These are phyloP conservation scores for Drosophila austrosaltans DNA, from an alignment of 2,888 invertebrate species.

Conservation along the genomic window DNA sequence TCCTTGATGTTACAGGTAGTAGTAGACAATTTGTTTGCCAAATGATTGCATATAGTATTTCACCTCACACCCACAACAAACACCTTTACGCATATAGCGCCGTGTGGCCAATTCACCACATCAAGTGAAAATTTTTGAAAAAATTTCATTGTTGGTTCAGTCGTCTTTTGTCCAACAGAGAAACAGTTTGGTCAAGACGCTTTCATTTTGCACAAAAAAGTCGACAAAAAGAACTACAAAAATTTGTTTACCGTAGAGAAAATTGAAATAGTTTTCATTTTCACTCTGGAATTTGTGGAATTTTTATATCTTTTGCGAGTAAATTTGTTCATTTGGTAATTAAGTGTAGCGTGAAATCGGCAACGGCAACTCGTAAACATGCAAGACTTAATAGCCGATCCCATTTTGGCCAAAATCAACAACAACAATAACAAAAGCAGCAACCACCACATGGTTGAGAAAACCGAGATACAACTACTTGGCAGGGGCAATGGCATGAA, in stretches of 20 bases:
- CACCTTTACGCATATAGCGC: constrained; percentile 46
- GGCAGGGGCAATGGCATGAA: constrained; percentile 44
- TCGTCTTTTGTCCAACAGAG: constrained; percentile 33
- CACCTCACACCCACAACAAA: constrained; percentile 42
- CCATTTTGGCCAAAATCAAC: constrained; percentile 44
- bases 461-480: constrained; percentile 2
- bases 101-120: constrained; percentile 39
- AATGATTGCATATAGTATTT: constrained; percentile 24
- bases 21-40: constrained; percentile 19
- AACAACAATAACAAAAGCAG: constrained; percentile 32
- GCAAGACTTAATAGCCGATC: constrained; percentile 67
- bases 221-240: constrained; percentile 19
- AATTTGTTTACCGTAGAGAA: constrained; percentile 58
- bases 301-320: constrained; percentile 59
- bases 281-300: constrained; percentile 72
- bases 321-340: constrained; percentile 27
- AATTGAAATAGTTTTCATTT: constrained; percentile 53
- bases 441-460: neutral
- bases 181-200: constrained; percentile 21
- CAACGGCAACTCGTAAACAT: constrained; percentile 53
- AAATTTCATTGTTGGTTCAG: constrained; percentile 36
- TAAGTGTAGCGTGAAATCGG: constrained; percentile 48
- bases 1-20: constrained; percentile 30
- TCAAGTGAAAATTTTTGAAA: constrained; percentile 34
- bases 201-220: neutral